Conservation (phyloP, 1,140 invertebrate species). For the Cydia amplana region DNA sequence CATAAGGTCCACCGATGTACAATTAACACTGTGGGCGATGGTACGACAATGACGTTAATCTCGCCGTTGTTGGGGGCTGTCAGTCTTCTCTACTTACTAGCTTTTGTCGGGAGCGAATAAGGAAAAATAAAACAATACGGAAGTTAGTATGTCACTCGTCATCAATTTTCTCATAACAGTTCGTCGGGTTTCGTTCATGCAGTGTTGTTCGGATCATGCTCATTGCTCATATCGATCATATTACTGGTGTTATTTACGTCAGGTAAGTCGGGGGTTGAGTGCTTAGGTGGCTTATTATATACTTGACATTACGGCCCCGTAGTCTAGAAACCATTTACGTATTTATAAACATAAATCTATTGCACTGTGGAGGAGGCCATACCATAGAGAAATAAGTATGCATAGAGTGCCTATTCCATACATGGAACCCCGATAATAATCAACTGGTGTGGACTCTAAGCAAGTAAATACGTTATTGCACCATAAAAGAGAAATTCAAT, state of each 20-base stretch:
- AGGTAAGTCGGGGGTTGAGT: not conserved
- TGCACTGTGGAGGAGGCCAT: too few species aligned
- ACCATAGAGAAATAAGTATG: too few species aligned
- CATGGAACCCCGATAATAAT: too few species aligned
- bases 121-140: conserved; percentile 17
- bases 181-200: conserved; percentile 17
- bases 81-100: not conserved
- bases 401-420: too few species aligned
- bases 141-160: not conserved
- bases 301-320: not conserved
- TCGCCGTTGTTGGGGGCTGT: not conserved
- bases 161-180: not conserved
- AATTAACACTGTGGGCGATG: too few species aligned
- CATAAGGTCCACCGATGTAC: too few species aligned
- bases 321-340: too few species aligned
- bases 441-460: too few species aligned
- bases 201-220: not conserved
- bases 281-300: not conserved
- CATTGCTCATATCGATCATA: conserved; percentile 14
- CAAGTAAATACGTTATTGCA: too few species aligned
- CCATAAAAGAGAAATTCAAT: too few species aligned
- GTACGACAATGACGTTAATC: too few species aligned
- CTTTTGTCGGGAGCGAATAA: not conserved
- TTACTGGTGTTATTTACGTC: not conserved
- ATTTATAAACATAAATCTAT: too few species aligned